phyloP scores from a whole-genome alignment of 2,797 vertebrate species.

The Acropternis orthonyx region DNA sequence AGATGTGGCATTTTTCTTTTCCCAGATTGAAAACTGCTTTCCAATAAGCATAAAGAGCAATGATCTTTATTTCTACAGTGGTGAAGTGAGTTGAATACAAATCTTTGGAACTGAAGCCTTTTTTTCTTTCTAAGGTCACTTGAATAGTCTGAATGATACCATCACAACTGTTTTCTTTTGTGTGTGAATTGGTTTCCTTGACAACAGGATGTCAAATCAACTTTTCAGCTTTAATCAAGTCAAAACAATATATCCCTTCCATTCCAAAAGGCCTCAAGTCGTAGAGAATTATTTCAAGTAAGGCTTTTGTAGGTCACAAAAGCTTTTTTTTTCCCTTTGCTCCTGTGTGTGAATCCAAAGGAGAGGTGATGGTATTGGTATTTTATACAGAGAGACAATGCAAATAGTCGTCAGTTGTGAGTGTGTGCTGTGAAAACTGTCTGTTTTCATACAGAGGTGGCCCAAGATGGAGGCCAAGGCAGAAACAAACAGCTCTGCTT shows the following conservation, averaged over 20 bases:
- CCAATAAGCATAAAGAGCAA: conserved; percentile 68
- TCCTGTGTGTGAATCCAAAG: not conserved
- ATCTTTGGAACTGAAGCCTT: conserved; percentile 58
- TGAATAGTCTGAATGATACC: conserved; percentile 72
- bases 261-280: conserved; percentile 71
- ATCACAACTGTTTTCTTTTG: conserved; percentile 74
- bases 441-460: conserved; percentile 30
- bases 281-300: conserved; percentile 69
- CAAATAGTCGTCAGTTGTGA: conserved; percentile 35
- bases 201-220: conserved; percentile 75
- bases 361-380: conserved; percentile 33
- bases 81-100: conserved; percentile 57
- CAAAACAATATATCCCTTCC: conserved; percentile 75
- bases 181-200: conserved; percentile 75
- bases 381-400: conserved; percentile 29
- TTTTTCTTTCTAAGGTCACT: conserved; percentile 72
- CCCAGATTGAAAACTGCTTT: conserved; percentile 58
- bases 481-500: not conserved
- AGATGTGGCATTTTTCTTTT: conserved; percentile 55
- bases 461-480: conserved; percentile 11
- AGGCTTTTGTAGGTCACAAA: conserved; percentile 66
- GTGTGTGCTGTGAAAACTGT: conserved; percentile 13
- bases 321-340: not conserved
- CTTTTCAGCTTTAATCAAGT: conserved; percentile 78
- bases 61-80: conserved; percentile 57